Conservation (phyloP, 2,888 invertebrate species). For the Mactromeris polynyma region DNA sequence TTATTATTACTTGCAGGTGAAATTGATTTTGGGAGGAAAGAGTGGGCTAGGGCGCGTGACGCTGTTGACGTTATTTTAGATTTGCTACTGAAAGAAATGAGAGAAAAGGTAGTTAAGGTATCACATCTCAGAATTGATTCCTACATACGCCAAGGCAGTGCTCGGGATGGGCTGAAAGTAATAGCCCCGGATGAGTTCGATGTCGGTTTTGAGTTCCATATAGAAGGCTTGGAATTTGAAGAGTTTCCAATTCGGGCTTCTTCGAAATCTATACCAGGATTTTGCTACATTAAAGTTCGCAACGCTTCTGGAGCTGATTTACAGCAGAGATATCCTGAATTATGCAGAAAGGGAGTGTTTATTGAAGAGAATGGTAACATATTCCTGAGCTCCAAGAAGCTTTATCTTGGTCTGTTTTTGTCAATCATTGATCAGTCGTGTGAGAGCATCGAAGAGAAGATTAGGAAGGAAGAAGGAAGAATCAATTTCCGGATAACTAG, state of each 20-base stretch:
- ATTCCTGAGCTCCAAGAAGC: constrained; percentile 46
- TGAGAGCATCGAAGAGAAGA: constrained; percentile 13
- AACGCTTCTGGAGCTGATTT: background rate
- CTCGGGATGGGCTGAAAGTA: constrained; percentile 70
- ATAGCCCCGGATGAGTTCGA: constrained; percentile 69
- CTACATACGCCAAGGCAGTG: constrained; percentile 68
- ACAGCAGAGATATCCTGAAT: constrained; percentile 30
- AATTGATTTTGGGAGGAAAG: constrained; percentile 52
- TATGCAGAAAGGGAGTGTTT: constrained; percentile 45
- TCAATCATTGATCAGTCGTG: constrained; percentile 54
- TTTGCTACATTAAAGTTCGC: constrained; percentile 41
- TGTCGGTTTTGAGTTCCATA: constrained; percentile 58
- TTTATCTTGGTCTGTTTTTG: constrained; percentile 51
- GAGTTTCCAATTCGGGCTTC: background rate
- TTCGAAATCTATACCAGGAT: constrained; percentile 41
- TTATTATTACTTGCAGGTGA: constrained; percentile 45
- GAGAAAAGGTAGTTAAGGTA: constrained; percentile 6
- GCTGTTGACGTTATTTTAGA: constrained; percentile 47
- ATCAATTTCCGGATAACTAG: constrained; percentile 43
- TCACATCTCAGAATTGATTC: constrained; percentile 51
- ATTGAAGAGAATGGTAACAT: background rate
- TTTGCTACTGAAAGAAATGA: constrained; percentile 45
- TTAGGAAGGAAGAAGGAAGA: background rate
- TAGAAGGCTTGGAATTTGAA: constrained; percentile 46
- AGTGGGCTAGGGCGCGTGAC: constrained; percentile 53